phyloP scores from a whole-genome alignment of 2,113 vertebrate genomes.

The Catagonus wagneri region DNA sequence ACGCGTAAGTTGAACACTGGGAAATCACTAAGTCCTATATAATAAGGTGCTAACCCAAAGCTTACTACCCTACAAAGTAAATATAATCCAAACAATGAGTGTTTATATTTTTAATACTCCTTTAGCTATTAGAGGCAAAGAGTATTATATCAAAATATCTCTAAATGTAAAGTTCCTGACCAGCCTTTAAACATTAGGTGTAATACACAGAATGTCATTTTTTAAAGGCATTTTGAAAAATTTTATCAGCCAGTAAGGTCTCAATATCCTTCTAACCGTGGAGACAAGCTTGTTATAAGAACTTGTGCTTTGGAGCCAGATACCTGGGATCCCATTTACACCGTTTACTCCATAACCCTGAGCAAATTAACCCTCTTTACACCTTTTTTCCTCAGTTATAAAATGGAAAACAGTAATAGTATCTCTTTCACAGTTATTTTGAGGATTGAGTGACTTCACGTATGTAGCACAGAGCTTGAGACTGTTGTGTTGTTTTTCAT shows the following conservation, averaged over 20 bases:
- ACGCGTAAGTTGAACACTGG: conserved; percentile 88
- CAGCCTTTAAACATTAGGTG: background rate
- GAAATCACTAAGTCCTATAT: background rate
- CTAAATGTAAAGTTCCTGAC: conserved; percentile 15
- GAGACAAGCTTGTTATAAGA: background rate
- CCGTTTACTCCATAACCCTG: background rate
- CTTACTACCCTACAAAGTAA: background rate
- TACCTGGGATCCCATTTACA: background rate
- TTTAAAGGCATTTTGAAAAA: background rate
- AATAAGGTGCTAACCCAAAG: background rate
- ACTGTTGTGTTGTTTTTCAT: background rate
- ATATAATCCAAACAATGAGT: background rate
- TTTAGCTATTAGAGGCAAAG: background rate
- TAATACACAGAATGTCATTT: background rate
- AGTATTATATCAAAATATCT: background rate
- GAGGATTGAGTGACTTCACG: background rate
- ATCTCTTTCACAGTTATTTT: background rate
- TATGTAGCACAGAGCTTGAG: background rate
- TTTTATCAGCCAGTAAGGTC: background rate
- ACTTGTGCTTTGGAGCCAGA: background rate
- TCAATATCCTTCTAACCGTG: background rate
- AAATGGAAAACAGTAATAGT: background rate
- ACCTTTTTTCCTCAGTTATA: background rate
- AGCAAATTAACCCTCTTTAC: background rate
- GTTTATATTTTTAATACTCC: background rate